Conservation (phyloP, 2,888 invertebrate species). For the Melanostoma scalare region DNA sequence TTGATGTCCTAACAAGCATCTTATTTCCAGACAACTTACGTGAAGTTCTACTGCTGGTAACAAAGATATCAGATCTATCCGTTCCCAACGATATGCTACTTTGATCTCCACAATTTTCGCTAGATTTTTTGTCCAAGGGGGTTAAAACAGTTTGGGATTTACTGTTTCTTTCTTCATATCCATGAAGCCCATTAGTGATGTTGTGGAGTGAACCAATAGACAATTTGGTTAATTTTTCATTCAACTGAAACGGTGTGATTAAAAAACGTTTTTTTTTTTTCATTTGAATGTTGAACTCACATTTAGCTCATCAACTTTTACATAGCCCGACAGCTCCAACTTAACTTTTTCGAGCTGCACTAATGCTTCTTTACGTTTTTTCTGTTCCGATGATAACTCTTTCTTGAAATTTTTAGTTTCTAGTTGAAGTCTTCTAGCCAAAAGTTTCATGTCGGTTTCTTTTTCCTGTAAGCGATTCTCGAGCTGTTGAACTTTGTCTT, state of each 20-base stretch:
- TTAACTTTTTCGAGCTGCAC: constrained; percentile 84
- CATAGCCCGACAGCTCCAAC: constrained; percentile 78
- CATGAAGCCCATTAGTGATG: constrained; percentile 26
- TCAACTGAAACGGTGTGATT: constrained; percentile 54
- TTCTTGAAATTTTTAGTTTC: constrained; percentile 89
- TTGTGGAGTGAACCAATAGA: constrained; percentile 53
- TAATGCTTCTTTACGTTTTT: constrained; percentile 87
- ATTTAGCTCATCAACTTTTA: constrained; percentile 79
- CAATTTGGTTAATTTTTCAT: constrained; percentile 73
- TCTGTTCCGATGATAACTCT: constrained; percentile 87
- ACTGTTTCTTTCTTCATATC: constrained; percentile 25
- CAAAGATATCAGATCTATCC: constrained; percentile 40
- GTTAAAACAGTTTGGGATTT: constrained; percentile 15
- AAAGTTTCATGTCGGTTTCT: constrained; percentile 85
- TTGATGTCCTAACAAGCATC: constrained; percentile 44
- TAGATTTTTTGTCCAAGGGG: constrained; percentile 42
- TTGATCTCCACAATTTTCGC: constrained; percentile 39
- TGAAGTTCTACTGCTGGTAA: constrained; percentile 18
- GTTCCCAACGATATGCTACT: constrained; percentile 34
- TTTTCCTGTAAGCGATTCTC: constrained; percentile 84
- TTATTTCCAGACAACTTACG: constrained; percentile 48
- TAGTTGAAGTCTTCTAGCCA: constrained; percentile 87
- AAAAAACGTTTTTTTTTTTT: neutral
- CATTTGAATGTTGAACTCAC: constrained; percentile 68
- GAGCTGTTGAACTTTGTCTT: constrained; percentile 85